Percentiles rank a stretch among this genome's conserved stretches.
phyloP scores from a whole-genome alignment of 2,113 vertebrate species.

The Xerus inauris region DNA sequence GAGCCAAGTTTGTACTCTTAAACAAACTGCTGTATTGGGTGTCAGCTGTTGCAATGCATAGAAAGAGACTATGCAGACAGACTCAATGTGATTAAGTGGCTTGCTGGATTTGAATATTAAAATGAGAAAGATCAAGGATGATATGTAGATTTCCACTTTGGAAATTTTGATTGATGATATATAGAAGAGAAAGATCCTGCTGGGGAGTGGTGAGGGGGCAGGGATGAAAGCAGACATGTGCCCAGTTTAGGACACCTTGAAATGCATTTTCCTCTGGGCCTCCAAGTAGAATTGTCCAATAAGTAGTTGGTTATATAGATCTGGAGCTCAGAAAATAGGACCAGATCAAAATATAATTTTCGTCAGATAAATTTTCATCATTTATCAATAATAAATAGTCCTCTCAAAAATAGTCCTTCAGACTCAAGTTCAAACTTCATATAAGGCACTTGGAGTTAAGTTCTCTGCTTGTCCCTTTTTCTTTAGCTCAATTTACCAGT shows the following conservation, averaged over 20 bases:
- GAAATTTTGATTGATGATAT: neutral
- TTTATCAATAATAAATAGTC: no score
- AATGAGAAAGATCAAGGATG: neutral
- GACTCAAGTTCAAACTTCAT: neutral
- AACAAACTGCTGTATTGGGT: neutral
- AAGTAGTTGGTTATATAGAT: neutral
- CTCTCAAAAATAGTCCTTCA: neutral
- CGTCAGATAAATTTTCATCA: neutral
- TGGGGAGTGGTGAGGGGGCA: neutral
- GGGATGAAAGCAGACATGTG: neutral
- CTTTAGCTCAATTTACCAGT: neutral
- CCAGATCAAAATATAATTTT: neutral
- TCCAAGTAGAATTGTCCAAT: neutral
- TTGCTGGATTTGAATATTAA: neutral
- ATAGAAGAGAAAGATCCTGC: neutral
- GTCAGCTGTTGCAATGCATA: neutral
- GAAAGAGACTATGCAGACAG: neutral
- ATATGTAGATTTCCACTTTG: neutral
- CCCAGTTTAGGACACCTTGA: neutral
- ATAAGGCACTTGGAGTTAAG: neutral
- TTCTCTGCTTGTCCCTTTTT: neutral
- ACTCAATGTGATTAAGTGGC: neutral
- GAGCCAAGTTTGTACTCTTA: neutral
- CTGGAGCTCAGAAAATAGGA: neutral
- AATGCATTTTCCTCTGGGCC: neutral